Conservation (phyloP, 1,140 invertebrate genomes). For the Caerostris extrusa region DNA sequence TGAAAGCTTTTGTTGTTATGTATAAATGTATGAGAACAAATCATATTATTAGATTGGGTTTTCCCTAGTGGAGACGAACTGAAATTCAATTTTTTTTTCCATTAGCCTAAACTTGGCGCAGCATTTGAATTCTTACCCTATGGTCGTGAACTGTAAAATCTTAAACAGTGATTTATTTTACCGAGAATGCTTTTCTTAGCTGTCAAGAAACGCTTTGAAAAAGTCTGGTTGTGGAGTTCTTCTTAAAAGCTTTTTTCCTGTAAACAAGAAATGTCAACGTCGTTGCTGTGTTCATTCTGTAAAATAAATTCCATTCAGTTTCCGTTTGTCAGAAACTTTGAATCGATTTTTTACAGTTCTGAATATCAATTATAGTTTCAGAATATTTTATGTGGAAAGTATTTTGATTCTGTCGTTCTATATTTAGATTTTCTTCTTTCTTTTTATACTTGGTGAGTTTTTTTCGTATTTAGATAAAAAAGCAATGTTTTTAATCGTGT, state of each 20-base stretch:
- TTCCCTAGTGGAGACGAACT: no score
- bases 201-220: background rate
- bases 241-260: slow-evolving; percentile 43
- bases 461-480: background rate
- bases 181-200: background rate
- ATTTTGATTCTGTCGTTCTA: background rate
- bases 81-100: no score
- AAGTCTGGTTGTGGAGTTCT: background rate
- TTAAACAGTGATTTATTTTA: background rate
- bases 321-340: background rate
- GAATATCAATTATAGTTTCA: no score
- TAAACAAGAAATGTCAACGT: slow-evolving; percentile 31
- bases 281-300: background rate
- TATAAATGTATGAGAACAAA: no score
- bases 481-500: background rate
- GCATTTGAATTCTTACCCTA: background rate
- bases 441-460: background rate
- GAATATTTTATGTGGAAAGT: background rate
- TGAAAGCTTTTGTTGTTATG: no score
- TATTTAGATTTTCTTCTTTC: background rate
- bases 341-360: no score
- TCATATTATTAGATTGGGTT: no score
- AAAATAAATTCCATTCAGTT: background rate
- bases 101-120: background rate
- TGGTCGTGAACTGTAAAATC: background rate